Evolutionary conservation across 2,888 invertebrate genomes (phyloP).

Genomic region (Cataglyphis altisquamis): DNA sequence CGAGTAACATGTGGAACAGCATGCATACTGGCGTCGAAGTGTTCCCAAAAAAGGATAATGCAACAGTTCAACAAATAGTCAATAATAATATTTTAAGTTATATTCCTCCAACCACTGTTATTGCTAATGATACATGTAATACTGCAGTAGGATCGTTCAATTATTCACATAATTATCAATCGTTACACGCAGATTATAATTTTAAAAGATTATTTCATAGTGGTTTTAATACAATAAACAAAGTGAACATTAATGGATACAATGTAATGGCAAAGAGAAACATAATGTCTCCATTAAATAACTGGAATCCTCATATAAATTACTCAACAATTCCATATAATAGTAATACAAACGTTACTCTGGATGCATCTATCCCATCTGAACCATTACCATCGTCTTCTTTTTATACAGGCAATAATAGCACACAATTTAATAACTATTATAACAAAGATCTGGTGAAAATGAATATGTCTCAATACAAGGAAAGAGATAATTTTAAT

Average conservation of each 20-base stretch:
- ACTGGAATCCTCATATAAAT: background rate
- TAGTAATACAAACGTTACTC: background rate
- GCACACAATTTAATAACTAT: background rate
- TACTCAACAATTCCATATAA: background rate
- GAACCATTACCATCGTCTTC: background rate
- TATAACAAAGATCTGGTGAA: background rate
- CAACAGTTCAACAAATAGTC: background rate
- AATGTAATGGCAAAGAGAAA: background rate
- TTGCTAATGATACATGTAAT: background rate
- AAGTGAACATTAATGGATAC: background rate
- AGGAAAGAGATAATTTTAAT: background rate
- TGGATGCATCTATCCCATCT: background rate
- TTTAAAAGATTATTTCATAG: background rate
- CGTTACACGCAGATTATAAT: background rate
- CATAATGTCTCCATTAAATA: background rate
- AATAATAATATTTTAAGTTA: background rate
- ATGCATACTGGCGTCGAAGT: background rate
- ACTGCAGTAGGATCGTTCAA: background rate
- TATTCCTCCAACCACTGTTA: background rate
- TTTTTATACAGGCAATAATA: background rate
- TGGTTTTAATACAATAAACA: background rate
- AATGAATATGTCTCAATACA: background rate
- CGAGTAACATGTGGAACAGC: background rate
- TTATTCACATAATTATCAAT: background rate
- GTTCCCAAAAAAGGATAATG: background rate